A percentile compares a stretch with the other conserved stretches of the same genome.
These are phyloP conservation scores for Pachycephus smyrnensis DNA, from an alignment of 2,888 invertebrate genomes.

Conservation along the genomic window DNA sequence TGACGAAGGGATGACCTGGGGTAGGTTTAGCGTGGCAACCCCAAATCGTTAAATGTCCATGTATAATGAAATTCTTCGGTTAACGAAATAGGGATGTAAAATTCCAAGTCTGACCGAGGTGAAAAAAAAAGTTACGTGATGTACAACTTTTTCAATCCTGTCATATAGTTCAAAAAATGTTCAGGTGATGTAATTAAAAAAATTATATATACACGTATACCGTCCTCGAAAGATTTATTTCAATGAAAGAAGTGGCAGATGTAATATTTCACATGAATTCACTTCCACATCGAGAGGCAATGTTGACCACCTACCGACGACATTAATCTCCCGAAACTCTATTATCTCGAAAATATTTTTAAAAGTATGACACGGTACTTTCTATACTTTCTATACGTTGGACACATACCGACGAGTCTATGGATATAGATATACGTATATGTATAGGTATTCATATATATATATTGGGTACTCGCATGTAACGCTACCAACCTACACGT, in stretches of 20 bases:
- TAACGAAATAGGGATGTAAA: background rate
- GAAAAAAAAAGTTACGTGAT: too few relatives aligned
- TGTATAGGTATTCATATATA: too few relatives aligned
- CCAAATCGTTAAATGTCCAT: conserved; percentile 36
- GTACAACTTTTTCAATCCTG: too few relatives aligned
- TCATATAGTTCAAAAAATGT: too few relatives aligned
- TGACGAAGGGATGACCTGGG: background rate
- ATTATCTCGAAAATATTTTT: background rate
- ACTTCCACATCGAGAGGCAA: background rate
- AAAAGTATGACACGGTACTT: background rate
- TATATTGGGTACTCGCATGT: background rate
- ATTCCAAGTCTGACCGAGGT: background rate
- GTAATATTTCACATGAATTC: background rate
- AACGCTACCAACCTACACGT: background rate
- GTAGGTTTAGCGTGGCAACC: conserved; percentile 15
- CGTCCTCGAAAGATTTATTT: background rate
- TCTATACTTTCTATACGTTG: background rate
- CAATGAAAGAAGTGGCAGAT: background rate
- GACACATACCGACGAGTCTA: background rate
- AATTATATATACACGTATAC: background rate
- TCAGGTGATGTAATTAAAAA: background rate
- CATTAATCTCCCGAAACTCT: background rate
- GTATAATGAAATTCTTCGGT: conserved; percentile 30
- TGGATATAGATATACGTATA: too few relatives aligned
- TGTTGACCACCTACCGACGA: background rate